Percentiles rank a stretch among this genome's conserved stretches.
These are phyloP conservation scores for Cacoxenus indagator DNA, from an alignment of 2,888 invertebrate species.

Conservation along the genomic window DNA sequence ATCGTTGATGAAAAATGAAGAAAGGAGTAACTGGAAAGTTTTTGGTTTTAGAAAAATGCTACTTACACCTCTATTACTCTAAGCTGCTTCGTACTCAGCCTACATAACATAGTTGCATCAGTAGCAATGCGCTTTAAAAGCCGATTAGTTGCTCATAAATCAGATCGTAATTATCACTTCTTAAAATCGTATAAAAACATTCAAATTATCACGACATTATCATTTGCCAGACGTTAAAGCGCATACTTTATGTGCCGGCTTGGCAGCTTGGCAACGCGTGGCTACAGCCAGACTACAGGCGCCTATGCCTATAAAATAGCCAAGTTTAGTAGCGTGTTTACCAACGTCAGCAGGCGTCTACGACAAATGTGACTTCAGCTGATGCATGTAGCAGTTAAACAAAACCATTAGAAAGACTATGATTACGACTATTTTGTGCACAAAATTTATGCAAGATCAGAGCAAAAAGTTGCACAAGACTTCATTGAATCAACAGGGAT, in stretches of 20 bases:
- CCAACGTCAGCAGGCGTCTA: not conserved
- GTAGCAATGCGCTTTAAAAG: not conserved
- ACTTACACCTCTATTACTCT: not conserved
- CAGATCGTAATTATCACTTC: slow-evolving; percentile 20
- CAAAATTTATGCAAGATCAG: not conserved
- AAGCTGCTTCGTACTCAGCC: not conserved
- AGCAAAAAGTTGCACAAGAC: not conserved
- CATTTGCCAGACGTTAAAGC: slow-evolving; percentile 27
- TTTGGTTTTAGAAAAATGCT: not conserved
- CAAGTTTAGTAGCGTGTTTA: slow-evolving; percentile 12
- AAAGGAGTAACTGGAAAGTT: not conserved
- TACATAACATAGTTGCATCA: not conserved
- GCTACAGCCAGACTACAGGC: no score
- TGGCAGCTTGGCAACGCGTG: not conserved
- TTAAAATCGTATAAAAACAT: slow-evolving; percentile 30
- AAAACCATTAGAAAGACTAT: not conserved
- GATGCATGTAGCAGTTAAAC: no score
- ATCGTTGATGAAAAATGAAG: not conserved
- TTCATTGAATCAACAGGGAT: not conserved
- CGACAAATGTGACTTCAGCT: not conserved
- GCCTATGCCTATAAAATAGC: not conserved
- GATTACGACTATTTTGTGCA: not conserved
- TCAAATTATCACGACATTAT: slow-evolving; percentile 34
- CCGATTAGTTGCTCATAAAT: not conserved
- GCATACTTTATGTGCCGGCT: slow-evolving; percentile 15